A percentile compares a stretch with the other conserved stretches of the same genome.
These are phyloP conservation scores for Choristoneura fumiferana DNA, from an alignment of 1,140 invertebrate species.

Conservation along the genomic window DNA sequence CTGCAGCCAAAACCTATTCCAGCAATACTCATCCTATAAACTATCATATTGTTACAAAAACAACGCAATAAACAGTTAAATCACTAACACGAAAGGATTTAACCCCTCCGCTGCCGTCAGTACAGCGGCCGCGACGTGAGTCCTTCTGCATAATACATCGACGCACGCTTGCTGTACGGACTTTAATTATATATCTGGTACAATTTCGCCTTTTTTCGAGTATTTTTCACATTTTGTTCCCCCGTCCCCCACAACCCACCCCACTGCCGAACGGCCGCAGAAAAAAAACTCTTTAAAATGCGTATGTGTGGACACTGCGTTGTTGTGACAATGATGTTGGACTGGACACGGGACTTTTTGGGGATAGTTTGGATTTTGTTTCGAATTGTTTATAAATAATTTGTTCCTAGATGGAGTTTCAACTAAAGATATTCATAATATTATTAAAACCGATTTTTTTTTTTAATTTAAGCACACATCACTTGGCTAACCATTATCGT, in stretches of 20 bases:
- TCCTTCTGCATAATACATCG: slow-evolving; percentile 73
- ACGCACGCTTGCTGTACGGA: slow-evolving; percentile 64
- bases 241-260: slow-evolving; percentile 42
- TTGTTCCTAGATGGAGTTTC: no score
- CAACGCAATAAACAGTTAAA: no score
- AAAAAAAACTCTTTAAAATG: slow-evolving; percentile 60
- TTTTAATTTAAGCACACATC: no score
- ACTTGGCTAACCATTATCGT: no score
- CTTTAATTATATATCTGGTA: slow-evolving; percentile 79
- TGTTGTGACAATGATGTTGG: slow-evolving; percentile 29
- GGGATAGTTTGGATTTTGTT: no score
- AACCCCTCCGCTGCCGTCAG: neutral
- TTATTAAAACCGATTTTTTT: no score
- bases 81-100: neutral
- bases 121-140: slow-evolving; percentile 50
- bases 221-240: slow-evolving; percentile 76
- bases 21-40: no score
- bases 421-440: no score
- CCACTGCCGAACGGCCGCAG: slow-evolving; percentile 55
- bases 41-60: no score
- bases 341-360: neutral
- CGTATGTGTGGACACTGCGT: slow-evolving; percentile 38
- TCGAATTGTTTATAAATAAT: no score
- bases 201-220: slow-evolving; percentile 78
- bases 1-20: neutral